Conservation (phyloP, 35 echinoderm and acorn worm species). For the Eucidaris tribuloides region DNA sequence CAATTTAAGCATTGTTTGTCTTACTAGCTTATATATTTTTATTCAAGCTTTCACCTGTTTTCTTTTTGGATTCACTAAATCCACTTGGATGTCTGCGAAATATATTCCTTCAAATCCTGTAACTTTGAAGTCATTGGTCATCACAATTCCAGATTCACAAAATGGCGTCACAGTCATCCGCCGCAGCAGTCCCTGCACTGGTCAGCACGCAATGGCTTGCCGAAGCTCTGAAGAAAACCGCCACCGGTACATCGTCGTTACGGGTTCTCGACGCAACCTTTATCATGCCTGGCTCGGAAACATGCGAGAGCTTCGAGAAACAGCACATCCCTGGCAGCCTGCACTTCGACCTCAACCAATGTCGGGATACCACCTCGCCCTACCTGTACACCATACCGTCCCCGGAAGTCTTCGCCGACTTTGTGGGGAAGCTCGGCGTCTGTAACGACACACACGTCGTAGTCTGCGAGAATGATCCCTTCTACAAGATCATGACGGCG, state of each 20-base stretch:
- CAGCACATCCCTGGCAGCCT: slow-evolving; percentile 77
- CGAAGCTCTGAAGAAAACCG: slow-evolving; percentile 2
- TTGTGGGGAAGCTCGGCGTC: slow-evolving; percentile 65
- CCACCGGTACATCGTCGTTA: background rate
- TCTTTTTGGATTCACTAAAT: too few relatives aligned
- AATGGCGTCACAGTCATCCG: too few relatives aligned
- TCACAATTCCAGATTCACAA: too few relatives aligned
- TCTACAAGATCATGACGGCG: slow-evolving; percentile 65
- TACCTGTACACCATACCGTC: slow-evolving; percentile 68
- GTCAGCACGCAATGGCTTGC: slow-evolving; percentile 26
- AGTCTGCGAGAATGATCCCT: slow-evolving; percentile 69
- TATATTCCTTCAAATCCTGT: too few relatives aligned
- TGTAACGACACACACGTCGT: slow-evolving; percentile 77
- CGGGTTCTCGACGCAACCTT: slow-evolving; percentile 14
- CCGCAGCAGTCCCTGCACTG: background rate
- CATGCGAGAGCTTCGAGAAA: slow-evolving; percentile 17
- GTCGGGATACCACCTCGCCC: background rate
- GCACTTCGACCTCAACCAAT: slow-evolving; percentile 59
- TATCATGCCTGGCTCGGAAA: background rate
- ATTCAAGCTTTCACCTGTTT: too few relatives aligned
- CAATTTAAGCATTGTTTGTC: too few relatives aligned
- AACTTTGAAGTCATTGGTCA: too few relatives aligned
- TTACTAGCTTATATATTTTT: too few relatives aligned
- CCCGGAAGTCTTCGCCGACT: slow-evolving; percentile 58
- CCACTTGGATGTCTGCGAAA: too few relatives aligned